Evolutionary conservation across 2,797 vertebrate genomes (phyloP).

Genomic region (Parauchenoglanis ngamensis): DNA sequence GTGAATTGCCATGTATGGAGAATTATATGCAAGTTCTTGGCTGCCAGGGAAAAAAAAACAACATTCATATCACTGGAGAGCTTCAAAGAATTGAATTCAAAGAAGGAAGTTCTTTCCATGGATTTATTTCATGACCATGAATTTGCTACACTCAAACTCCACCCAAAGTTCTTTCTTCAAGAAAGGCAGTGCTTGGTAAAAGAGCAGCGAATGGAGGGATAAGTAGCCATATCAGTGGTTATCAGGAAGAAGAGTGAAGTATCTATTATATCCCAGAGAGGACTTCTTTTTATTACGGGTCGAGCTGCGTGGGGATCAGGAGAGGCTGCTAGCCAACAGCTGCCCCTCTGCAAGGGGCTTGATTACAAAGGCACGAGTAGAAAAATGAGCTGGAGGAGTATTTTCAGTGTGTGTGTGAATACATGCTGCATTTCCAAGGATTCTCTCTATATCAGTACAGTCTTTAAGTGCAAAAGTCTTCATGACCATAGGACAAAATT

Average conservation of each 20-base stretch:
- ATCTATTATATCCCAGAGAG: constrained; percentile 58
- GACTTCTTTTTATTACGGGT: constrained; percentile 52
- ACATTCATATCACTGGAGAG: not conserved
- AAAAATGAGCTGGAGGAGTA: constrained; percentile 49
- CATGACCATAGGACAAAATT: too few relatives aligned
- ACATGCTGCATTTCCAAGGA: not conserved
- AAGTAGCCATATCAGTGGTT: constrained; percentile 33
- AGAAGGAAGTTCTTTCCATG: not conserved
- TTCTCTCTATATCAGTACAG: not conserved
- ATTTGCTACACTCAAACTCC: constrained; percentile 7
- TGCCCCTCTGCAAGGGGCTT: constrained; percentile 78
- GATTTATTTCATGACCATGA: constrained; percentile 9
- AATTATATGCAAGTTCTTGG: constrained; percentile 47
- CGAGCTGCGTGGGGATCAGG: constrained; percentile 47
- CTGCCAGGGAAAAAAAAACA: not conserved
- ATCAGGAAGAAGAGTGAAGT: constrained; percentile 51
- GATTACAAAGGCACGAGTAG: constrained; percentile 74
- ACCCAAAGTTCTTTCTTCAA: not conserved
- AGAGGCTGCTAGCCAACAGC: constrained; percentile 75
- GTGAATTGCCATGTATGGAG: constrained; percentile 64
- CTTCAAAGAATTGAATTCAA: constrained; percentile 4
- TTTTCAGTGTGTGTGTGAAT: constrained; percentile 5
- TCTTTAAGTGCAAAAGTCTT: not conserved
- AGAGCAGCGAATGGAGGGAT: constrained; percentile 1
- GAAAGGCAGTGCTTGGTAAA: not conserved